These are phyloP conservation scores for Lottia gigantea DNA, from an alignment of 2,888 invertebrate species.

Conservation along the genomic window DNA sequence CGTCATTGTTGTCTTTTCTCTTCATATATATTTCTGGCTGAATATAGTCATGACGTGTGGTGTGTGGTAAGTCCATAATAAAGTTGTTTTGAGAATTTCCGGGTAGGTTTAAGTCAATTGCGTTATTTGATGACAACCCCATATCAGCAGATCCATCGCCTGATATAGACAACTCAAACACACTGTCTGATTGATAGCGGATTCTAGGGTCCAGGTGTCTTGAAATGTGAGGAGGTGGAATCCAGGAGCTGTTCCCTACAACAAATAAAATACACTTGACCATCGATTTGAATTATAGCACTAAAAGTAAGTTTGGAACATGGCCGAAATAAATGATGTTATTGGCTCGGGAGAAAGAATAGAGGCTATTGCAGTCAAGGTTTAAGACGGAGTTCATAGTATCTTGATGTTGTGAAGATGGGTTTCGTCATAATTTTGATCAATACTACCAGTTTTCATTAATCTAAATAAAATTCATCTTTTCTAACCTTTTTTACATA, in stretches of 20 bases:
- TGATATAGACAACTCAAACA: not conserved
- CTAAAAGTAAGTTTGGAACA: no score
- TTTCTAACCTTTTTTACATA: no score
- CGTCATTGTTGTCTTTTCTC: not conserved
- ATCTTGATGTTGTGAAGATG: no score
- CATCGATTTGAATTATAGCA: not conserved
- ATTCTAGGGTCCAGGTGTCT: not conserved
- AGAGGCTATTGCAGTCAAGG: no score
- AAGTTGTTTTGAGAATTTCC: no score
- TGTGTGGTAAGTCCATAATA: not conserved
- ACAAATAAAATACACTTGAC: not conserved
- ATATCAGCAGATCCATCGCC: not conserved
- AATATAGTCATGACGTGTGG: not conserved
- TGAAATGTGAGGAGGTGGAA: conserved; percentile 42
- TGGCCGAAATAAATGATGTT: no score
- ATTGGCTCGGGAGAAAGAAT: no score
- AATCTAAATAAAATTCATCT: no score
- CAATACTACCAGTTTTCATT: no score
- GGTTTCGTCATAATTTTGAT: no score
- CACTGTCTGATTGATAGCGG: not conserved
- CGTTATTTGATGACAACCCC: not conserved
- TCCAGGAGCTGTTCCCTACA: conserved; percentile 51
- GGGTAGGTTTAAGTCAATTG: no score
- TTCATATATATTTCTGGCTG: not conserved
- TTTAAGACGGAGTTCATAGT: no score